Percentiles rank a stretch among this genome's conserved stretches.
phyloP scores from a whole-genome alignment of 2,113 vertebrate genomes.

The Drymodes brunneopygia region DNA sequence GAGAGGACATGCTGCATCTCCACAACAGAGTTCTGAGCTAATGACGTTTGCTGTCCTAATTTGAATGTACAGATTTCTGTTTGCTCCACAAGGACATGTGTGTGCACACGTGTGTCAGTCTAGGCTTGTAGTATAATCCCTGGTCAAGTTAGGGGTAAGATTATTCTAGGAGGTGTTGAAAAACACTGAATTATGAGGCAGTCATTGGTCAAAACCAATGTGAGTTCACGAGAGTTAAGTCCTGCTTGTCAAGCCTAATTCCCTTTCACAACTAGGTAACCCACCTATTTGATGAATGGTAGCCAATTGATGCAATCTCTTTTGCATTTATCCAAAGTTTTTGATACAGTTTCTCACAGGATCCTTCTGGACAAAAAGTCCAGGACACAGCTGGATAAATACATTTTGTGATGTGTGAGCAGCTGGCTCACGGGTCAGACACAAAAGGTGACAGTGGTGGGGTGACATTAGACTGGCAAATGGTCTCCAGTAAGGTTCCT shows the following conservation, averaged over 20 bases:
- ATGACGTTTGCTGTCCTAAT: neutral
- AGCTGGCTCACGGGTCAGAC: neutral
- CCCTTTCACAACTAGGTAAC: neutral
- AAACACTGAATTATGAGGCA: neutral
- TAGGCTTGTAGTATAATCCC: neutral
- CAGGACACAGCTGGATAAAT: neutral
- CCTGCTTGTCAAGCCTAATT: neutral
- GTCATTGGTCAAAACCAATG: neutral
- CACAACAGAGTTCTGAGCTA: neutral
- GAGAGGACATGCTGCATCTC: neutral
- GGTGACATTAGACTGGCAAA: neutral
- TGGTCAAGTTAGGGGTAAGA: neutral
- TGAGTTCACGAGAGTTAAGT: neutral
- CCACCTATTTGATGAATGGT: neutral
- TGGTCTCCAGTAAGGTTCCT: neutral
- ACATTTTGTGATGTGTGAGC: neutral
- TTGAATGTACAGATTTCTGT: neutral
- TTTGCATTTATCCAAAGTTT: neutral
- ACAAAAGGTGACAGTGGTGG: neutral
- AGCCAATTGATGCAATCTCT: neutral
- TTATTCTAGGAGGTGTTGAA: neutral
- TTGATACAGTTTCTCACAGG: neutral
- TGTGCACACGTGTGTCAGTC: rapidly evolving
- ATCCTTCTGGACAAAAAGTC: neutral
- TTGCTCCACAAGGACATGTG: neutral